These are phyloP conservation scores for Pterobdella sp. DNA, from an alignment of 2,888 invertebrate species.

Conservation along the genomic window DNA sequence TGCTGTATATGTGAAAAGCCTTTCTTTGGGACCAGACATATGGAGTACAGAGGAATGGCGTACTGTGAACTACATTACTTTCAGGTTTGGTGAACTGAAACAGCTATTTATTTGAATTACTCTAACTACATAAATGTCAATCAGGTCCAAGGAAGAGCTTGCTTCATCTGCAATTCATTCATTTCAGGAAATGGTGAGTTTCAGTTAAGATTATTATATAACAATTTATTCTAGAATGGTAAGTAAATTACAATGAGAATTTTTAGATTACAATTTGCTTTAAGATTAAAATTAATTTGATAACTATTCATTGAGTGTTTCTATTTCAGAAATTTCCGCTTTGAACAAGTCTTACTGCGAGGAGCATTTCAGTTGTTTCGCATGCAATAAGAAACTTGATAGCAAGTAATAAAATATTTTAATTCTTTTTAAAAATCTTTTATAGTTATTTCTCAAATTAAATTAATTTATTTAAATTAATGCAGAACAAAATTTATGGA, in stretches of 20 bases:
- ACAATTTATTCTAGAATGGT: neutral
- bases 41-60: constrained; percentile 88
- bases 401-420: constrained; percentile 60
- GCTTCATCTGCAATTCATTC: constrained; percentile 96
- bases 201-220: neutral
- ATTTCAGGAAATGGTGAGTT: constrained; percentile 85
- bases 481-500: constrained; percentile 82
- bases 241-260: no score
- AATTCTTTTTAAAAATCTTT: neutral
- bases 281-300: no score
- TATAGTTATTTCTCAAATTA: constrained; percentile 29
- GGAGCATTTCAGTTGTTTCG: constrained; percentile 92
- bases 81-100: constrained; percentile 41
- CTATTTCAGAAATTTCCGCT: constrained; percentile 80
- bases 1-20: constrained; percentile 99
- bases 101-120: neutral
- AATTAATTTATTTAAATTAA: neutral
- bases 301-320: neutral
- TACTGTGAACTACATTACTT: constrained; percentile 99
- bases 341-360: constrained; percentile 98
- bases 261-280: no score
- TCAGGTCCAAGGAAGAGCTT: constrained; percentile 92
- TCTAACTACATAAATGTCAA: constrained; percentile 32
- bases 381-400: constrained; percentile 83
- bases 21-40: constrained; percentile 95